Evolutionary conservation across 2,888 invertebrate genomes (phyloP), one percentile per base, ranked within the genome.

Genomic region (Oegoconia quadripuncta): DNA sequence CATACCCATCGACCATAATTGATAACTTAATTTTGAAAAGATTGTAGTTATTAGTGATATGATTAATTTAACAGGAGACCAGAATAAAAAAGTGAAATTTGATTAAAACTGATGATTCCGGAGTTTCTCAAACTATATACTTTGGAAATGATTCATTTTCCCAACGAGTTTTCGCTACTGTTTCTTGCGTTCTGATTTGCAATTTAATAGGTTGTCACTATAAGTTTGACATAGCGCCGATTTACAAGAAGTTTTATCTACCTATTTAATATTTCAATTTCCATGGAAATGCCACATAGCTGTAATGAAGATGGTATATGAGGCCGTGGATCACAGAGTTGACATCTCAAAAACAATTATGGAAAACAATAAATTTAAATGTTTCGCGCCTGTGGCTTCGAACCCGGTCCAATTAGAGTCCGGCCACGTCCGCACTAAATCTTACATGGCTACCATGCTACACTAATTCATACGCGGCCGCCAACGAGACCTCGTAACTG

Each of bases 391-490:
- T 53, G 67, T 75, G 79, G 86, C 83, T 64, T 68, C 68, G 74
- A 72, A 74, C 75, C 73, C 69, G 66, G 76, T 79, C 81, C 87
- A 86, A 87, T 87, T 87, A 86, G 86, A 74, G 69, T 59, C 59
- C 56, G 61, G 64, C 65, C 64, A 64, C 70, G 71, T 73, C 74
- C 61, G 75, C 75, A 80, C 74, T 86, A 87, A 87, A 87, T 87
- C 86, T 86, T 71, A 52, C 52, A 42, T 52, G 62, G 86, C 87
- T 87, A 84, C 87, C 74, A 79, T 52, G 76, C 80, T 86, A 84
- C 86, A 86, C 87, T 83, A 86, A 86, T 86, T 86, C 86, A 83
- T 82, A 76, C 70, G 62, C 67, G 65, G 62, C 71, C 67, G 68
- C 75, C 74, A 74, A 68, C 74, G 70, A 71, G 66, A 50, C 40